Evolutionary conservation across 92 coral and sea anemone genomes (phyloP).

Genomic region (Micromussa lordhowensis): DNA sequence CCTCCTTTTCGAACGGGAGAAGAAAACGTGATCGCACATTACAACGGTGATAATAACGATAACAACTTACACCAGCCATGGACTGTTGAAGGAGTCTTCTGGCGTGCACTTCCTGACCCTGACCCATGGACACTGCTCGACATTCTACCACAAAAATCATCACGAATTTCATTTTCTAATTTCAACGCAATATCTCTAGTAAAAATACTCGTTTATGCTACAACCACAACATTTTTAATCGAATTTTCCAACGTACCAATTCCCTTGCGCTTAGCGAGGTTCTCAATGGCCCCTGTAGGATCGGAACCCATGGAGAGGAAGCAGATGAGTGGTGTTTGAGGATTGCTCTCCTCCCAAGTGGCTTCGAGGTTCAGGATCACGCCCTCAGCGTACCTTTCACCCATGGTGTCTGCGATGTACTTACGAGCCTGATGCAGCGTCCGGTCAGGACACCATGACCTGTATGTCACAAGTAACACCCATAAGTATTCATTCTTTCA

Average conservation of each 20-base stretch:
- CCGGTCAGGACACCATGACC: conserved; percentile 96
- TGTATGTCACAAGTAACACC: not conserved
- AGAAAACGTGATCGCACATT: not conserved
- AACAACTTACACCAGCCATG: conserved; percentile 76
- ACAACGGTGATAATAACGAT: not conserved
- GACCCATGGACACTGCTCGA: conserved; percentile 95
- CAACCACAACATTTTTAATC: too few relatives aligned
- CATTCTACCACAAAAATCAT: conserved; percentile 58
- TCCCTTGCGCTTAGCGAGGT: conserved; percentile 89
- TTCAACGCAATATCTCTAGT: too few relatives aligned
- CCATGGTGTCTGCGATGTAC: conserved; percentile 88
- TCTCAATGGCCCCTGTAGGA: conserved; percentile 91
- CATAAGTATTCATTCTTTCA: not conserved
- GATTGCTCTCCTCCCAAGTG: conserved; percentile 92
- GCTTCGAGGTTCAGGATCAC: conserved; percentile 91
- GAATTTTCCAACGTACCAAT: conserved; percentile 55
- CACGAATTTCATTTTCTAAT: not conserved
- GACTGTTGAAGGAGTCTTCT: conserved; percentile 90
- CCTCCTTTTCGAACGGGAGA: not conserved
- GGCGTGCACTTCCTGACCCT: conserved; percentile 94
- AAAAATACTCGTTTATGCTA: too few relatives aligned
- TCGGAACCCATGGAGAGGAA: conserved; percentile 95
- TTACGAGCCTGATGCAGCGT: conserved; percentile 91
- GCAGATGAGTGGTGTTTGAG: conserved; percentile 84
- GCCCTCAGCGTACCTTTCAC: conserved; percentile 91